Percentiles rank a stretch among this genome's conserved stretches.
Conservation (phyloP, 1,140 invertebrate species). For the Neodiprion fabricii region DNA sequence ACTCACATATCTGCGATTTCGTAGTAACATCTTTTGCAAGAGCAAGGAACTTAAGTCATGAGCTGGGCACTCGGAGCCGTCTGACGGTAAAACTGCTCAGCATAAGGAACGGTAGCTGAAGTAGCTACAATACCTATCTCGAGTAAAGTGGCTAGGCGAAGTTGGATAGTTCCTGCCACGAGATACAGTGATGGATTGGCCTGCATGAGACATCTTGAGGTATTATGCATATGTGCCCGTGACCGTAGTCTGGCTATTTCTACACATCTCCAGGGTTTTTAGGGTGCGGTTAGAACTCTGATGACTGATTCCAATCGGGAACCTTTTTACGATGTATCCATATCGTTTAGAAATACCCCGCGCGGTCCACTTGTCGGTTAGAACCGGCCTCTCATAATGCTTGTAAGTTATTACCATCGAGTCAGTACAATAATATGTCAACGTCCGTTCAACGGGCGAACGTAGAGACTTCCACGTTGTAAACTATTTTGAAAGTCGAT, state of each 20-base stretch:
- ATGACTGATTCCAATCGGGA: background rate
- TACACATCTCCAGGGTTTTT: background rate
- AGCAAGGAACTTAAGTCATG: too few species aligned
- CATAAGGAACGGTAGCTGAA: conserved; percentile 1
- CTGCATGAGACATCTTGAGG: conserved; percentile 4
- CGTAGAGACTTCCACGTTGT: too few species aligned
- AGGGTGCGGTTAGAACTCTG: background rate
- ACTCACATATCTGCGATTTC: too few species aligned
- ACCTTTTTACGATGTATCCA: background rate
- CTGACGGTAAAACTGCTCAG: background rate
- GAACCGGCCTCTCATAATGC: background rate
- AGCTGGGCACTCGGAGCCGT: background rate
- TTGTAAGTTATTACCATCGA: background rate
- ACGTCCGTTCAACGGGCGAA: background rate
- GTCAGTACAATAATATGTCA: conserved; percentile 1
- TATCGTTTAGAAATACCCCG: background rate
- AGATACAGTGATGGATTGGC: conserved; percentile 42
- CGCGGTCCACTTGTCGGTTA: background rate
- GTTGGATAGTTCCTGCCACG: conserved; percentile 34
- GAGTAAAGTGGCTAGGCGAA: background rate
- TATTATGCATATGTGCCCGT: conserved; percentile 12
- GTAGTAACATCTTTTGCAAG: too few species aligned
- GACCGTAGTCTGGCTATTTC: background rate
- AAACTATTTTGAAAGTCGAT: background rate
- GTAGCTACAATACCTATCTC: background rate